A percentile compares a stretch with the other conserved stretches of the same genome.
Conservation (phyloP, 2,888 invertebrate genomes). For the Cyclophora albipunctata region DNA sequence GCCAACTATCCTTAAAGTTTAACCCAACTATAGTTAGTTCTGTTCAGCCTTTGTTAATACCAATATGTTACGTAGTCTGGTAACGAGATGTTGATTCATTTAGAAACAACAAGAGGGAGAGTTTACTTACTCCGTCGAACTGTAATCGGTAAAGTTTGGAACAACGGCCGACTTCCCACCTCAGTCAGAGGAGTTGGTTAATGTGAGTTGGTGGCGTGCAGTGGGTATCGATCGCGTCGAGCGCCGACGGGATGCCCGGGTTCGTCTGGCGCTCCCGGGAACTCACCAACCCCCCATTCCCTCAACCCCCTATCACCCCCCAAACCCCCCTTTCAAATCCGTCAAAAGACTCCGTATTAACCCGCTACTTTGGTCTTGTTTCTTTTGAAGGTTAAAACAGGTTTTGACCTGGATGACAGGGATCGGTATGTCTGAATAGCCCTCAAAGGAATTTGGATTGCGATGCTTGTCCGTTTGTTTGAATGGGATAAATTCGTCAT, state of each 20-base stretch:
- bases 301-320: constrained; percentile 16
- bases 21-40: constrained; percentile 6
- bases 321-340: constrained; percentile 18
- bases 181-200: constrained; percentile 59
- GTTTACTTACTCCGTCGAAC: constrained; percentile 43
- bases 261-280: constrained; percentile 63
- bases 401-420: constrained; percentile 49
- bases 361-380: constrained; percentile 69
- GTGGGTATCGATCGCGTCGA: constrained; percentile 69
- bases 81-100: constrained; percentile 50
- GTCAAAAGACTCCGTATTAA: constrained; percentile 55
- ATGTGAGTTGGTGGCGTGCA: constrained; percentile 65
- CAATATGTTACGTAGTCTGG: constrained; percentile 20
- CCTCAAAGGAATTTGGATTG: constrained; percentile 15
- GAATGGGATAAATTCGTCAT: background rate
- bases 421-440: constrained; percentile 17
- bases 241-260: constrained; percentile 56
- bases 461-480: background rate
- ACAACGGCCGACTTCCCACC: constrained; percentile 67
- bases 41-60: constrained; percentile 16
- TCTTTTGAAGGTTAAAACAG: constrained; percentile 73
- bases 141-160: constrained; percentile 69
- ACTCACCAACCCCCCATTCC: constrained; percentile 37
- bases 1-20: constrained; percentile 2
- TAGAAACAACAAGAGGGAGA: constrained; percentile 47